Base-by-base conservation (phyloP, 2,888 invertebrate genomes). In the Heliconius sara region DNA sequence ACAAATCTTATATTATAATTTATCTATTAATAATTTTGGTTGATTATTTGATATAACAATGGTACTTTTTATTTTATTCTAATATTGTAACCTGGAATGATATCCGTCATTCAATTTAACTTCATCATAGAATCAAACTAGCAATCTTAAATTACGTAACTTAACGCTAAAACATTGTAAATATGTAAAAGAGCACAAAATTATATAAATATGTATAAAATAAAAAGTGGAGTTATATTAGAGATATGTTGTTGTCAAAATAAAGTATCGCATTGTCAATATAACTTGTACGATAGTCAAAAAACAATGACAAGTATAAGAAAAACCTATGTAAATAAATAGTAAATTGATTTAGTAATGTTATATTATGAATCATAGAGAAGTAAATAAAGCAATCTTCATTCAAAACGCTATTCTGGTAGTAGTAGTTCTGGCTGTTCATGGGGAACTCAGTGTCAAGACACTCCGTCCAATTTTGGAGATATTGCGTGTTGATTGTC, bases 251-350 rank as follows among this genome's bases (percentile, higher is more conserved):
- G 12, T 16, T 57, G 57, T 52, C 30, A 72, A 72, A 57, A 30
- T 72, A 72, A 72, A 72, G 27, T 25, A 72, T 30, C 47, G 39
- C 47, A 57, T 30, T 72, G 27, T 57, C 30, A 52, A 27, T 47
- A 47, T 67, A 67, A 67, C 34, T 30, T 60, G 63, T 22, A 39
- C 12, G 13, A 39, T 68, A 10, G n/a, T n/a, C 19, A n/a, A 68
- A 68, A 70, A 25, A 43, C 19, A 10, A 57, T 57, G 57, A 70
- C 13, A 70, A 16, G n/a, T 70, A 70, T 43, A 70, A 70, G 68
- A 70, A 70, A 25, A 70, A n/a, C 43, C 68, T 70, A 7, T 70
- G 68, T 43, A 70, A 70, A 70, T 70, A 70, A 70, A 68, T 68
- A 68, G 34, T n/a, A 22, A 39, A 68, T 39, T 12, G 39, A 67